These are phyloP conservation scores for Dendrocincla fuliginosa DNA, from an alignment of 2,797 vertebrate genomes.

Conservation along the genomic window DNA sequence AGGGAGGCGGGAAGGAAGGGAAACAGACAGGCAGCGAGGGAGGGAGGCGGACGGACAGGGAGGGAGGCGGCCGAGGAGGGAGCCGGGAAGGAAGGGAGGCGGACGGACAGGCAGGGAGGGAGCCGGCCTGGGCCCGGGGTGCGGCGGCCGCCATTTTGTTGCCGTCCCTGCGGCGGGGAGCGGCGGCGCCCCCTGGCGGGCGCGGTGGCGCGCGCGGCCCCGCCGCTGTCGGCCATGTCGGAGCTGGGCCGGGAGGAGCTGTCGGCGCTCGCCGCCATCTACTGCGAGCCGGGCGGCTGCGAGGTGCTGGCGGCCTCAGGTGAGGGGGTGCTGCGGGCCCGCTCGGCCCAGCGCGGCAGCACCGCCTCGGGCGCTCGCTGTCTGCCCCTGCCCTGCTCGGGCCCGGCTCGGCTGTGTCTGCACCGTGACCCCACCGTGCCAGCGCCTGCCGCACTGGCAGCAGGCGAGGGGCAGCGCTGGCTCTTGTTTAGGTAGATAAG, in stretches of 20 bases:
- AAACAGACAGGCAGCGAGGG: too few relatives aligned
- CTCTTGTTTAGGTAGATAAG: not conserved
- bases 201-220: not conserved
- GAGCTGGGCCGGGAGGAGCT: conserved; percentile 75
- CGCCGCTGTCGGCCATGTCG: conserved; percentile 44
- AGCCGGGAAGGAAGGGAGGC: too few relatives aligned
- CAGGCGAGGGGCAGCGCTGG: not conserved
- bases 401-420: too few relatives aligned
- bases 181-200: not conserved
- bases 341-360: not conserved
- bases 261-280: conserved; percentile 79
- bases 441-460: not conserved
- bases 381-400: too few relatives aligned
- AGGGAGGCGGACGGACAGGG: too few relatives aligned
- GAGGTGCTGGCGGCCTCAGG: conserved; percentile 68
- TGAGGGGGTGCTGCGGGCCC: not conserved
- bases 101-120: too few relatives aligned
- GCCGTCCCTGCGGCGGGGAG: fast-evolving
- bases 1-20: too few relatives aligned
- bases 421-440: not conserved
- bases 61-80: too few relatives aligned
- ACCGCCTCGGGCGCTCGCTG: fast-evolving
- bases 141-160: not conserved
- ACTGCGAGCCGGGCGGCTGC: conserved; percentile 79
- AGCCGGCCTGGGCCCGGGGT: too few relatives aligned